Base-by-base conservation (phyloP, 2,797 vertebrate species). In the Argya squamiceps region DNA sequence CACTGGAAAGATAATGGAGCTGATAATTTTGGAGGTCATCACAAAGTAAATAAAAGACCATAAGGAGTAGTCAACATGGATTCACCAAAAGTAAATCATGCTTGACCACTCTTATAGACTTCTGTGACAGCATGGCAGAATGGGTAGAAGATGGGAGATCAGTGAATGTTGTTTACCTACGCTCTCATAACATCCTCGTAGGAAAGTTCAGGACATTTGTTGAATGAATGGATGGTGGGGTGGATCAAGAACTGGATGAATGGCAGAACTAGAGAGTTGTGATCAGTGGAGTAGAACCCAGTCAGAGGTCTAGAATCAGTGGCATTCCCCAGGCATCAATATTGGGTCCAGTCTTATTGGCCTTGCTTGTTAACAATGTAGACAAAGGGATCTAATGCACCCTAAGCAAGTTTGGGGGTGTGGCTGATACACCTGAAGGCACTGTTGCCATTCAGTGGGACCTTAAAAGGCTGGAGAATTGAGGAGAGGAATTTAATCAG, bases 141-240 rank as follows among this genome's bases (percentile, higher is more conserved):
- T 22, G 30, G 24, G 8, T 47, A 0, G 0, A 41, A 53, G 24
- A 39, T 1, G 3, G 4, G 34, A 62, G n/a, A 77, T 34, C 24
- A 30, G 34, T 21, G 20, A 17, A 26, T 62, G 24, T 30, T 62
- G 7, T 10, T 11, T 8, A 30, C n/a, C 16, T 60, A 24, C 39
- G 21, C 13, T 46, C 63, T 29, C 39, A 26, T 21, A 77, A 26
- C 20, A 46, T 34, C 13, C 20, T 62, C 1, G 0, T 15, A 34
- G 34, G 11, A 10, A 62, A 34, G 3, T 13, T 69, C 55, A 53
- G 24, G 20, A n/a, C 6, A 34, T 19, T 13, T n/a, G 20, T 30
- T 46, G 34, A 53, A n/a, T 62, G 16, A 77, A 53, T 6, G 7
- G 55, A 46, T 6, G 3, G 39, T 26, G n/a, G 19, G 7, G 23